Conservation (phyloP, 2,888 invertebrate genomes). For the Trachelus troglodyta region DNA sequence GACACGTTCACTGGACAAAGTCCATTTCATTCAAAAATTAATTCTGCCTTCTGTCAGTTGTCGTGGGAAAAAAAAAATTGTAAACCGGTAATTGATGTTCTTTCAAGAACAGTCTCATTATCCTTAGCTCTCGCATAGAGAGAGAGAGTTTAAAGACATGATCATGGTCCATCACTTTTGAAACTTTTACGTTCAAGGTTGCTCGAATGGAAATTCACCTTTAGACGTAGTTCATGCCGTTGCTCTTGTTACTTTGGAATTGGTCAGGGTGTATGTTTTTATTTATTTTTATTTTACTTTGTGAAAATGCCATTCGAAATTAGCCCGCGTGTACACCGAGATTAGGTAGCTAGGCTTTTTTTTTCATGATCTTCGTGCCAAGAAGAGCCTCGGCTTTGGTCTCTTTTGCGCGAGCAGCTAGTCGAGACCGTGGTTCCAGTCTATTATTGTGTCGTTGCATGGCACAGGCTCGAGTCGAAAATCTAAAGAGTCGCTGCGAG, state of each 20-base stretch:
- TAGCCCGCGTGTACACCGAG: constrained; percentile 19
- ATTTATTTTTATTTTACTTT: not conserved
- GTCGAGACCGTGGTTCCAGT: constrained; percentile 15
- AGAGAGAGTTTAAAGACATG: not conserved
- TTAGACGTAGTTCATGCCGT: not conserved
- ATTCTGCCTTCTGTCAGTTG: not conserved
- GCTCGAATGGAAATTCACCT: not conserved
- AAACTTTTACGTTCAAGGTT: not conserved
- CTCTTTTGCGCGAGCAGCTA: constrained; percentile 19
- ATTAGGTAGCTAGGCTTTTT: constrained; percentile 6
- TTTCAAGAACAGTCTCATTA: not conserved
- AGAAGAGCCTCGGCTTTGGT: constrained; percentile 18
- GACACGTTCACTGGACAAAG: not conserved
- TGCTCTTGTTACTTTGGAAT: not conserved
- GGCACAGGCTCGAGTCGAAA: not conserved
- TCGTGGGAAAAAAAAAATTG: not conserved
- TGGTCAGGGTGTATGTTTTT: not conserved
- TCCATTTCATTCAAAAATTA: not conserved
- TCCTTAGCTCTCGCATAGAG: not conserved
- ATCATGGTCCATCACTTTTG: not conserved
- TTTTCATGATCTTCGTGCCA: constrained; percentile 19
- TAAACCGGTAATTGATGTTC: not conserved
- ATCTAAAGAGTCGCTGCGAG: not conserved
- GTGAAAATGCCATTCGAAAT: constrained; percentile 12
- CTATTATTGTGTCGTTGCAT: constrained; percentile 17